Evolutionary conservation across 2,888 invertebrate species (phyloP).

Genomic region (Oxytorus armatus): DNA sequence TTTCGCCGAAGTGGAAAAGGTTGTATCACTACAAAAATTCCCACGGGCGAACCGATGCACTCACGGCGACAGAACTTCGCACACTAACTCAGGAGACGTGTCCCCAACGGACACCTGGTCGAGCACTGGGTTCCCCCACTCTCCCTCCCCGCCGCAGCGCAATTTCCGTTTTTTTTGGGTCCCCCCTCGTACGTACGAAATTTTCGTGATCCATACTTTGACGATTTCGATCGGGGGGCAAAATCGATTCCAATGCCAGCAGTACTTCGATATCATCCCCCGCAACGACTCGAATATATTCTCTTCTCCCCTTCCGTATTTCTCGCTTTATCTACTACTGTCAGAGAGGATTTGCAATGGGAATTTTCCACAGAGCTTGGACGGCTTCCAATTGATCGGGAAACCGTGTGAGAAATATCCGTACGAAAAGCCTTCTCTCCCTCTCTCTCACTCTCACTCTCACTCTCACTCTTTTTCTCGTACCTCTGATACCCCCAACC

Average conservation of each 20-base stretch:
- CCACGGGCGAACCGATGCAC: no score
- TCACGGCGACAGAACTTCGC: no score
- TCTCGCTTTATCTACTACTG: constrained; percentile 57
- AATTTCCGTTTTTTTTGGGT: background rate
- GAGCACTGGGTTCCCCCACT: no score
- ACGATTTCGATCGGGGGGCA: constrained; percentile 49
- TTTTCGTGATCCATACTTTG: constrained; percentile 30
- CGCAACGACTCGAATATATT: constrained; percentile 38
- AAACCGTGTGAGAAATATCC: constrained; percentile 53
- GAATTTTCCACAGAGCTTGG: constrained; percentile 49
- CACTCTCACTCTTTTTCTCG: background rate
- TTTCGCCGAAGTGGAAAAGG: no score
- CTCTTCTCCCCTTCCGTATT: constrained; percentile 21
- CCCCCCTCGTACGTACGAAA: constrained; percentile 11
- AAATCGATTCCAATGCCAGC: constrained; percentile 35
- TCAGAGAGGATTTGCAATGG: constrained; percentile 56
- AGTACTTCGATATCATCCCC: constrained; percentile 6
- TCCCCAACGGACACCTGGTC: no score
- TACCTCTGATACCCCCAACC: constrained; percentile 2
- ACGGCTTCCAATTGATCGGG: constrained; percentile 56
- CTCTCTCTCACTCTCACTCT: constrained; percentile 19
- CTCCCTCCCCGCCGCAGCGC: no score
- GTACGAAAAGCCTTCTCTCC: constrained; percentile 33
- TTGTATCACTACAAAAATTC: no score
- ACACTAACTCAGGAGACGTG: no score